phyloP scores from a whole-genome alignment of 30 jellyfish, hydroid and myxozoan species.

The Nemopilema nomurai region DNA sequence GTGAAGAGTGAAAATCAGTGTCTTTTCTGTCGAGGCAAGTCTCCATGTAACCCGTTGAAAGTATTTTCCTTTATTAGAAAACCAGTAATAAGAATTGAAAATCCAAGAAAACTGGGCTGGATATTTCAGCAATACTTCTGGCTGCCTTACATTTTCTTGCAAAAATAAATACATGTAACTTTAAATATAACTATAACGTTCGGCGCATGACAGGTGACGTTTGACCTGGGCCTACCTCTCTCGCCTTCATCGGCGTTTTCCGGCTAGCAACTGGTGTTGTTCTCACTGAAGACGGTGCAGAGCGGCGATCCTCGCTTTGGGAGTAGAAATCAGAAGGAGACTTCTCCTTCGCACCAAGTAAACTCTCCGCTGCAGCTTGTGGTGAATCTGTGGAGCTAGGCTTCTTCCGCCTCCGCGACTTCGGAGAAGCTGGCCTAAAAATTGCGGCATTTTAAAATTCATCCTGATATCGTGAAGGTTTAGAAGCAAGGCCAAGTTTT shows the following conservation, averaged over 20 bases:
- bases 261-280: conserved; percentile 59
- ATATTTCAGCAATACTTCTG: too few species aligned
- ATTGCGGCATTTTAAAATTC: background rate
- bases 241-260: conserved; percentile 18
- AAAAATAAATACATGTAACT: background rate
- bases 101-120: too few species aligned
- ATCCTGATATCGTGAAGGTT: too few species aligned
- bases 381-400: background rate
- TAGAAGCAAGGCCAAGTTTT: too few species aligned
- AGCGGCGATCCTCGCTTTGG: conserved; percentile 25
- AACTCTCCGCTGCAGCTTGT: background rate
- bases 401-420: conserved; percentile 1
- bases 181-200: background rate
- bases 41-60: too few species aligned
- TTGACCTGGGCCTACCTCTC: conserved; percentile 27
- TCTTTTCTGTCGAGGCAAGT: too few species aligned
- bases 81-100: too few species aligned
- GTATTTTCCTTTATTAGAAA: too few species aligned
- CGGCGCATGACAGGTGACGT: background rate
- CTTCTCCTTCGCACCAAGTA: background rate
- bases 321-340: background rate
- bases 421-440: conserved; percentile 40
- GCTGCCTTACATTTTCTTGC: background rate
- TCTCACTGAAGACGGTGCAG: conserved; percentile 56
- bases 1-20: too few species aligned